Evolutionary conservation across 2,888 invertebrate genomes (phyloP).

Genomic region (Aquatica leii): DNA sequence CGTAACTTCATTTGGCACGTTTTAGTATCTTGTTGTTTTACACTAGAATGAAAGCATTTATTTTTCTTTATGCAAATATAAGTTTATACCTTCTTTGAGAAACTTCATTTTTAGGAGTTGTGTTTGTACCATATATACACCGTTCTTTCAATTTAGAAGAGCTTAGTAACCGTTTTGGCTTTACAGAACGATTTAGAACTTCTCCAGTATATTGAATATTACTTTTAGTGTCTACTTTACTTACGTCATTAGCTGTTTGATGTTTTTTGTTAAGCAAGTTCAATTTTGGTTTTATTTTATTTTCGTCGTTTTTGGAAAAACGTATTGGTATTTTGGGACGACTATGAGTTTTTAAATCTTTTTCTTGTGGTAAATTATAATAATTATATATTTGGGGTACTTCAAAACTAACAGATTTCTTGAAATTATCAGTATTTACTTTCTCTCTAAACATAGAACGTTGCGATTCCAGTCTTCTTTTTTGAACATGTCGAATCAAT

Average conservation of each 20-base stretch:
- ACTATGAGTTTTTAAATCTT: background rate
- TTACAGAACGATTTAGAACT: background rate
- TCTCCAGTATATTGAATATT: background rate
- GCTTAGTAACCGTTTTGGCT: background rate
- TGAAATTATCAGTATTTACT: too few relatives aligned
- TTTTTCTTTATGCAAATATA: too few relatives aligned
- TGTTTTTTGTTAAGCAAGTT: background rate
- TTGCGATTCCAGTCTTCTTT: conserved; percentile 7
- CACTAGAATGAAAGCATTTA: too few relatives aligned
- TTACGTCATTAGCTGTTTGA: too few relatives aligned
- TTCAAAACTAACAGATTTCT: background rate
- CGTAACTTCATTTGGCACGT: background rate
- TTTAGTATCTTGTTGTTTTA: background rate
- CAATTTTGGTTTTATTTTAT: background rate
- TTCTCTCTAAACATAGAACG: too few relatives aligned
- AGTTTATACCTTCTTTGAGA: background rate
- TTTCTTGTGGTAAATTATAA: background rate
- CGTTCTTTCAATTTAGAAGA: conserved; percentile 6
- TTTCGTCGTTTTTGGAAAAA: background rate
- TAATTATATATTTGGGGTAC: background rate
- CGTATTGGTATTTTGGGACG: background rate
- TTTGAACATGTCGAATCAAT: conserved; percentile 23
- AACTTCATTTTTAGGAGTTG: background rate
- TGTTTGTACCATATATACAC: background rate
- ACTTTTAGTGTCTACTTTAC: too few relatives aligned